phyloP scores from a whole-genome alignment of 2,797 vertebrate species.

The Yasuhikotakia modesta region DNA sequence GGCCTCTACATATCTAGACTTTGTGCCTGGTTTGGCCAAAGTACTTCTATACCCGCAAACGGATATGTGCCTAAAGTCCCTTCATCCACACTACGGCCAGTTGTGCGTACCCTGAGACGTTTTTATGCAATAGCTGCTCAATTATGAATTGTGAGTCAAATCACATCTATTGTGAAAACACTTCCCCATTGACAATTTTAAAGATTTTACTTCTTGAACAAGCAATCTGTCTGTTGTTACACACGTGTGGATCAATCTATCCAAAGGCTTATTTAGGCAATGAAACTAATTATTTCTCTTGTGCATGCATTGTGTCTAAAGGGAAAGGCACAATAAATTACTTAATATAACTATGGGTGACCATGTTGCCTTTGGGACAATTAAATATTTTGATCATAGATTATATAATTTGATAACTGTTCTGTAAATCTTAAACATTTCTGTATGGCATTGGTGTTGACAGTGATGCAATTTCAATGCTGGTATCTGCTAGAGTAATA shows the following conservation, averaged over 20 bases:
- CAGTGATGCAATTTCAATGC: slow-evolving; percentile 51
- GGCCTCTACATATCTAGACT: too few relatives aligned
- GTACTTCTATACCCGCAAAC: too few relatives aligned
- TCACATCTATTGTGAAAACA: slow-evolving; percentile 62
- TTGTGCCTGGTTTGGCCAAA: too few relatives aligned
- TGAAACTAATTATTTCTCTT: slow-evolving; percentile 69
- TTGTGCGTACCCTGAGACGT: too few relatives aligned
- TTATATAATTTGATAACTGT: slow-evolving; percentile 4
- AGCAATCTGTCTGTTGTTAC: slow-evolving; percentile 52
- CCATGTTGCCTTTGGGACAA: slow-evolving; percentile 65
- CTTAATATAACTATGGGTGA: slow-evolving; percentile 59
- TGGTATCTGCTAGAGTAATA: slow-evolving; percentile 51
- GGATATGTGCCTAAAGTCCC: too few relatives aligned
- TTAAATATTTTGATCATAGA: slow-evolving; percentile 59
- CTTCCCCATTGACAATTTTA: slow-evolving; percentile 61
- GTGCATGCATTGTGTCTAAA: slow-evolving; percentile 48
- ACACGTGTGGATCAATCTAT: slow-evolving; percentile 60
- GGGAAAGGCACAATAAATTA: slow-evolving; percentile 42
- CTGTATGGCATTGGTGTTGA: slow-evolving; percentile 41
- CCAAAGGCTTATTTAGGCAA: slow-evolving; percentile 27
- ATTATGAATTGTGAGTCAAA: slow-evolving; percentile 78
- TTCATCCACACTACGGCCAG: too few relatives aligned
- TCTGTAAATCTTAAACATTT: slow-evolving; percentile 44
- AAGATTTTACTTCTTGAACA: slow-evolving; percentile 50
- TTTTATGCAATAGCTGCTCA: slow-evolving; percentile 73